Evolutionary conservation across 2,797 vertebrate genomes (phyloP), one percentile per base, ranked within the genome.

Genomic region (Girardinus metallicus): DNA sequence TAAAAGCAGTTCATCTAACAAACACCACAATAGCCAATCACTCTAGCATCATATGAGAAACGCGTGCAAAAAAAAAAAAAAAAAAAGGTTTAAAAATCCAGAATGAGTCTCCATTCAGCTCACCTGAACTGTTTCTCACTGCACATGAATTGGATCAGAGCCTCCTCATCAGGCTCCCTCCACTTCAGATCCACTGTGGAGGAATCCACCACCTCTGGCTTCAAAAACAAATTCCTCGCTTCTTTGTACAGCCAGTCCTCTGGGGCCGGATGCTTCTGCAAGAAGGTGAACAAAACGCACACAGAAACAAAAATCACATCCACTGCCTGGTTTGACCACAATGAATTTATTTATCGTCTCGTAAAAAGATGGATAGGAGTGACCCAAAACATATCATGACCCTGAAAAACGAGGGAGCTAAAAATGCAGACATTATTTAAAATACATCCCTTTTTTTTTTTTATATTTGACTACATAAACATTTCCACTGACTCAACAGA

Each of bases 221-320:
- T 93, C 82, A 99, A 74, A 78, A 99, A 99, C 79, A 99, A 95
- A 51, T 89, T 91, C 66, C 97, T 96, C 77, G 98, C 98, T 88
- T 99, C 98, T 87, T 92, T 97, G 92, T 96, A 98, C 31, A 98
- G 92, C 98, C 98, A 99, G 82, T 98, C 97, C 76, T 99, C 97
- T 0, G 98, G 98, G 76, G 97, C 86, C 0, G 98, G 94, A 92
- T 99, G 96, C 79, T 99, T 99, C 96, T 97, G 87, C 76, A 86
- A 18, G 68, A 53, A 16, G 9, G 26, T 1, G 39, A 81, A 9
- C 4, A 15, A 78, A 0, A 31, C 16, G 75, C 29, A 51, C 12
- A 31, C 29, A 1, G 34, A 62, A 62, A 34, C 5, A 62, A 2
- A 62, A 74, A n/a, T 86, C 12, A 79, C n/a, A 41, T 68, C 18